phyloP scores from a whole-genome alignment of 2,113 vertebrate genomes.

The Heloderma charlesbogerti region DNA sequence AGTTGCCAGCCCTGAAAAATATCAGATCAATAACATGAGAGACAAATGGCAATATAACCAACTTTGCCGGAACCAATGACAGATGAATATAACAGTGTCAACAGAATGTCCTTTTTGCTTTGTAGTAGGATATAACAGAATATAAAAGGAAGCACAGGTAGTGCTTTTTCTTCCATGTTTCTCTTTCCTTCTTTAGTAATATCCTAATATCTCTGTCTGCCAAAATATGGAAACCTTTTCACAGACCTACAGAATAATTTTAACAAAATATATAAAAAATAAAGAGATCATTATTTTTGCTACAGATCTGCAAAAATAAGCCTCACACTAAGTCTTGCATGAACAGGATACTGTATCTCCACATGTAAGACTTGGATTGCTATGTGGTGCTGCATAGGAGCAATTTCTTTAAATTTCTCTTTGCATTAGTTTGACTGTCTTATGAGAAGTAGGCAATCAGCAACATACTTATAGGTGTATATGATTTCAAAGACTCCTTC shows the following conservation, averaged over 20 bases:
- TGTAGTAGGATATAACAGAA: slow-evolving; percentile 47
- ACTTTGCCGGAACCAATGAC: slow-evolving; percentile 59
- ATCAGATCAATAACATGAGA: slow-evolving; percentile 69
- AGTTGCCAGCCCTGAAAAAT: slow-evolving; percentile 67
- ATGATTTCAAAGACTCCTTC: slow-evolving; percentile 25
- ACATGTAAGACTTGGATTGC: slow-evolving; percentile 30
- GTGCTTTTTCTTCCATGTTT: slow-evolving; percentile 40
- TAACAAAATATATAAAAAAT: slow-evolving; percentile 25
- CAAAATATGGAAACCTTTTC: slow-evolving; percentile 1
- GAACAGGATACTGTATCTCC: slow-evolving; percentile 27
- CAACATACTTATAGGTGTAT: slow-evolving; percentile 23
- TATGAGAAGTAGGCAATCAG: slow-evolving; percentile 19
- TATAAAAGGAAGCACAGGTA: slow-evolving; percentile 48
- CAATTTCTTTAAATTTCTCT: slow-evolving; percentile 27
- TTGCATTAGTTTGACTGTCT: slow-evolving; percentile 32
- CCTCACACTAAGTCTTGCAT: not conserved
- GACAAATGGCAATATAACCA: slow-evolving; percentile 67
- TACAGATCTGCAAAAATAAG: slow-evolving; percentile 40
- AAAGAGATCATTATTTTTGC: slow-evolving; percentile 27
- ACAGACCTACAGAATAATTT: not conserved
- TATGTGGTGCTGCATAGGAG: not conserved
- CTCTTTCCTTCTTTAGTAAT: slow-evolving; percentile 48
- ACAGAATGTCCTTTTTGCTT: slow-evolving; percentile 35
- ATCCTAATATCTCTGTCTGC: slow-evolving; percentile 33
- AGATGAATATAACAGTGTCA: slow-evolving; percentile 57